Conservation (phyloP, 2,888 invertebrate genomes). For the Cataglyphis altisquamis region DNA sequence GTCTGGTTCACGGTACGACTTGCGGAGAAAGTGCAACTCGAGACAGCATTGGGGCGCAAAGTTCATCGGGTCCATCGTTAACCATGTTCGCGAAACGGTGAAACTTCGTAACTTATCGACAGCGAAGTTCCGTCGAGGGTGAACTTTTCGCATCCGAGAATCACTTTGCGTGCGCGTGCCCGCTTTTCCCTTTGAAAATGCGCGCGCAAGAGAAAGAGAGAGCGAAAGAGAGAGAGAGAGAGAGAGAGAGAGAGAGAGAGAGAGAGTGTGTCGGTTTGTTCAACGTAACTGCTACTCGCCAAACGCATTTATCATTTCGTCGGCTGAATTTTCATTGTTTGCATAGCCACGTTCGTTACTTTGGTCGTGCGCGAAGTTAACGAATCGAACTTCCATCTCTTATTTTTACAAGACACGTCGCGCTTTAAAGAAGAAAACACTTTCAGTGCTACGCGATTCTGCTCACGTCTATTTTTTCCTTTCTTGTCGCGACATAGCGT, state of each 20-base stretch:
- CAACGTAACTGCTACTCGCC: conserved; percentile 5
- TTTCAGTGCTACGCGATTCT: not conserved
- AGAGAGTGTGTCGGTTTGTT: conserved; percentile 22
- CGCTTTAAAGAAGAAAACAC: conserved; percentile 3
- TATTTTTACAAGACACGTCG: conserved; percentile 31
- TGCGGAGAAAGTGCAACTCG: conserved; percentile 44
- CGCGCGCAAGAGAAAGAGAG: not conserved
- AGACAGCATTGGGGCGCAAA: conserved; percentile 32
- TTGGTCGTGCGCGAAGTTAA: conserved; percentile 34
- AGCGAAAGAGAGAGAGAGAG: not conserved
- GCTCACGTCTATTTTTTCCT: not conserved
- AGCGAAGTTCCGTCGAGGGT: conserved; percentile 50
- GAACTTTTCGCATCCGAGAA: conserved; percentile 58
- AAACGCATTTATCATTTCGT: conserved; percentile 32
- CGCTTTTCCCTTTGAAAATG: conserved; percentile 21
- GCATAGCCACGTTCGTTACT: conserved; percentile 45
- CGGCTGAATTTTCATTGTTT: conserved; percentile 43
- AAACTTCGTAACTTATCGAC: conserved; percentile 56
- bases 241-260: too few relatives aligned
- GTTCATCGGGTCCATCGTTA: conserved; percentile 52
- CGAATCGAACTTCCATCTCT: conserved; percentile 43
- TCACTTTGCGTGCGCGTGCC: conserved; percentile 47
- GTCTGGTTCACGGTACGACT: not conserved
- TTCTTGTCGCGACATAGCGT: not conserved
- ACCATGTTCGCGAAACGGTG: conserved; percentile 39